Evolutionary conservation across 1,140 invertebrate genomes (phyloP).

Genomic region (Heliconius melpomene): DNA sequence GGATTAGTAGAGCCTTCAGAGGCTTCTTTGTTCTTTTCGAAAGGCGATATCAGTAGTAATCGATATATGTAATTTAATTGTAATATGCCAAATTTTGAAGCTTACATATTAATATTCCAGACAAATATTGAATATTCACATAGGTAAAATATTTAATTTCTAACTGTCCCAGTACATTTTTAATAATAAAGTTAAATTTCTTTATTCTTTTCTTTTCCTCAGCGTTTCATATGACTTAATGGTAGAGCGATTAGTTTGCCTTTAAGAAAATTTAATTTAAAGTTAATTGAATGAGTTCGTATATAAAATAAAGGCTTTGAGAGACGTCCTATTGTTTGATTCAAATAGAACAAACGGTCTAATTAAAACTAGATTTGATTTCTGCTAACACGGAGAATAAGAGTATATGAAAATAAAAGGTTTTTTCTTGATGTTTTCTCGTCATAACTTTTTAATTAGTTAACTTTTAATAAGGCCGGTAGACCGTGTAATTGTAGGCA

Average conservation of each 20-base stretch:
- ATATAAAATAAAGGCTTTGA: background rate
- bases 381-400: background rate
- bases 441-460: background rate
- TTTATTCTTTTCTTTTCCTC: background rate
- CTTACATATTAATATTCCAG: background rate
- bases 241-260: background rate
- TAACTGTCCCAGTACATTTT: too few relatives aligned
- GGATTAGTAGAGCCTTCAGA: constrained; percentile 11
- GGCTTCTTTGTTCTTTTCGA: background rate
- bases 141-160: too few relatives aligned
- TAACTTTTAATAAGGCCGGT: background rate
- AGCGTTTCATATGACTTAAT: background rate
- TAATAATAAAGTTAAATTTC: too few relatives aligned
- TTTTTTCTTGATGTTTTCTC: background rate
- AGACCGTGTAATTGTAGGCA: too few relatives aligned
- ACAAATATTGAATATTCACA: background rate
- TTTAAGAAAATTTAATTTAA: constrained; percentile 11
- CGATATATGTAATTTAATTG: background rate
- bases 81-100: too few relatives aligned
- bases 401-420: background rate
- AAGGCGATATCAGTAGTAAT: background rate
- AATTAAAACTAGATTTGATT: constrained; percentile 22
- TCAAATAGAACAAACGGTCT: constrained; percentile 6
- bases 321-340: background rate
- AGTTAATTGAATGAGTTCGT: constrained; percentile 5